Evolutionary conservation across 2,113 vertebrate genomes (phyloP), one percentile per base, ranked within the genome.

Genomic region (Marcusenius ussheri): DNA sequence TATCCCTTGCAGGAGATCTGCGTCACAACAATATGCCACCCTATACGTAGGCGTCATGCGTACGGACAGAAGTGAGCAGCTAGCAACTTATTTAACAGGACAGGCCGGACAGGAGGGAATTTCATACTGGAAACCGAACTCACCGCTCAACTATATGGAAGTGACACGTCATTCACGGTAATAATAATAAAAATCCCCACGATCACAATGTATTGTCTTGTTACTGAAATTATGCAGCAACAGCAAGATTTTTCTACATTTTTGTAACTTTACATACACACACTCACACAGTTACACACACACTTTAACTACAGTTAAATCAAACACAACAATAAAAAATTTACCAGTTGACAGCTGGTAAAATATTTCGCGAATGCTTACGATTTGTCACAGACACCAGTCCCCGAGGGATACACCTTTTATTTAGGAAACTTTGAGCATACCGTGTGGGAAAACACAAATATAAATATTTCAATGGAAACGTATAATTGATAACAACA

Each of bases 341-440:
- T 15, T 77, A 35, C 27, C 39, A 42, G 27, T 70, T 70, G 62
- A 27, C 27, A 31, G 39, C 70, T 39, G 70, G 31, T 74, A 74
- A 74, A 35, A 74, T 11, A 35, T 39, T 35, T 39, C 5, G 9
- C 15, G 31, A 77, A 77, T 39, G 13, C 15, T 77, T 39, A 39
- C 13, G 31, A 17, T 74, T 74, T 17, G 15, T 39, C 70, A 35
- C n/a, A 77, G 74, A 39, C 35, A 19, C 74, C 31, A 35, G 6
- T 19, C 10, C 13, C 31, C 17, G 5, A 80, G 42, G 45, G 21
- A 53, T 50, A 58, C 53, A 80, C 15, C 13, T 19, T 89, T 89
- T 89, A 89, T 89, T 89, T 89, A 11, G 56, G 42, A 58, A 45
- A 56, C n/a, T 66, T 51, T 51, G 2, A 77, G 31, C 74, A 27